Percentiles rank a stretch among this genome's conserved stretches.
Evolutionary conservation across 2,113 vertebrate genomes (phyloP).

Genomic region (Pao palembangensis): DNA sequence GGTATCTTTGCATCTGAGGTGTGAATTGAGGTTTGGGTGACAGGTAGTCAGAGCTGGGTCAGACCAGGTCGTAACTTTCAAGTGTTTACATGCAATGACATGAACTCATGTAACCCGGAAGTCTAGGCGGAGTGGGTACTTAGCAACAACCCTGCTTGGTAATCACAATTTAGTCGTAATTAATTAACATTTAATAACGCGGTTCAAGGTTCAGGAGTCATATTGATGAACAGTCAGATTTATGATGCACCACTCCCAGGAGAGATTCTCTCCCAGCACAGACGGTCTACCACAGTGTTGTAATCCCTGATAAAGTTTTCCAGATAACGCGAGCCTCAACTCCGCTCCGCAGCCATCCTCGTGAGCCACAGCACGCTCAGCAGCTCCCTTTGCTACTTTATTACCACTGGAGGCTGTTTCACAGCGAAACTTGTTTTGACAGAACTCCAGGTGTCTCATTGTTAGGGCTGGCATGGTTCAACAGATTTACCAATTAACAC

Average conservation of each 20-base stretch:
- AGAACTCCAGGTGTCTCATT: constrained; percentile 85
- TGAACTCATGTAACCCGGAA: constrained; percentile 11
- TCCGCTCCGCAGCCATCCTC: constrained; percentile 1
- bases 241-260: constrained; percentile 17
- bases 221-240: constrained; percentile 29
- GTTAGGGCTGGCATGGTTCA: constrained; percentile 78
- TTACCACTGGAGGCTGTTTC: constrained; percentile 71
- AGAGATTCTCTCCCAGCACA: neutral
- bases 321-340: constrained; percentile 5
- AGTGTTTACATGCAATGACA: constrained; percentile 21
- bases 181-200: neutral
- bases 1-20: constrained; percentile 37
- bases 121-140: neutral
- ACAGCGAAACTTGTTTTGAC: constrained; percentile 82
- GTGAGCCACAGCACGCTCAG: constrained; percentile 35
- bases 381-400: constrained; percentile 52
- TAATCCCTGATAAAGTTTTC: constrained; percentile 10
- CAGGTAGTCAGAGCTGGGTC: constrained; percentile 32
- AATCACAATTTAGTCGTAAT: too few species aligned
- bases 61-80: constrained; percentile 31
- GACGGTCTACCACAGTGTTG: constrained; percentile 7
- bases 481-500: constrained; percentile 83
- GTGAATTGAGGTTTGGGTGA: constrained; percentile 54
- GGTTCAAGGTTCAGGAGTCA: constrained; percentile 28
- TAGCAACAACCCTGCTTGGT: neutral